Base-by-base conservation (phyloP, 2,888 invertebrate genomes). In the Hirudinaria manillensis region DNA sequence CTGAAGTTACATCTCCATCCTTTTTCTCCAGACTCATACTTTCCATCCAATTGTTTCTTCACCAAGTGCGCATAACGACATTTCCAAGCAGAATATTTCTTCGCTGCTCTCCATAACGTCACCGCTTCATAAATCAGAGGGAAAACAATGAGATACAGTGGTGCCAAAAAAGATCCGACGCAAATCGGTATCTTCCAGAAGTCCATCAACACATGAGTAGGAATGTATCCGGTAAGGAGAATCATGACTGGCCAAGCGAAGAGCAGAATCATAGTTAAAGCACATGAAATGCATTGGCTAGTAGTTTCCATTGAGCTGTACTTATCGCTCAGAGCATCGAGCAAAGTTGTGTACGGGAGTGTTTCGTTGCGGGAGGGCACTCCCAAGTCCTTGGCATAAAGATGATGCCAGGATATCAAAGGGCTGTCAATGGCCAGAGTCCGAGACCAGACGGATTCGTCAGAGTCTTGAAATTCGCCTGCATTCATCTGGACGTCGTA, bases 351-450 rank as follows among this genome's bases (percentile, higher is more conserved):
- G 21, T 68, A 68, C 13, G 45, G 16, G 16, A 16, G 10, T 45
- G 4, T 45, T 45, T 45, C 13, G 45, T 45, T 45, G 45, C 13
- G 45, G 10, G 45, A 45, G 45, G 10, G 13, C 45, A 45, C 10
- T 45, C 16, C 36, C n/a, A 34, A 32, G 10, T 7, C 34, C 34
- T 32, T n/a, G n/a, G 68, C 32, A 32, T 68, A 68, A 16, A 68
- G 68, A 36, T 68, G 36, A 32, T 6, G n/a, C 68, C 68, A 68
- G 13, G 71, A 70, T 38, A 70, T 45, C 19, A 70, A 21, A 36
- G 71, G 51, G 24, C 24, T 45, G 71, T 70, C 71, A 45, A 70
- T 70, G 51, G 51, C 45, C 27, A 70, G 71, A 10, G 71, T 70
- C 16, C 19, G 13, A 10, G 32, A n/a, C 71, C 71, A 70, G 13